Base-by-base conservation (phyloP, 2,113 vertebrate species). In the Paraplagusia blochii region DNA sequence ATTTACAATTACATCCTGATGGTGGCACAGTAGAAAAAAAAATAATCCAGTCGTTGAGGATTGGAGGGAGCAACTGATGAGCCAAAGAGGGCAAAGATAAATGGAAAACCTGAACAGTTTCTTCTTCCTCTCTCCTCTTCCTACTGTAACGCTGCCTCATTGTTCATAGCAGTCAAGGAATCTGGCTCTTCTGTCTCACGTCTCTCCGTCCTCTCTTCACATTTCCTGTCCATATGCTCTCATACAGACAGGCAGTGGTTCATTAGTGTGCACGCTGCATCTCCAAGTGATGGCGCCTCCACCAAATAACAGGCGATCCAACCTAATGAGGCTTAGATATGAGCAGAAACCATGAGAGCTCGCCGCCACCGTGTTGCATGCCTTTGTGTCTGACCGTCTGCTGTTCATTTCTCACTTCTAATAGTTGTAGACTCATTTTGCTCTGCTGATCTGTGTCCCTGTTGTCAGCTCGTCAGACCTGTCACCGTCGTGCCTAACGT, bases 401-500 rank as follows among this genome's bases (percentile, higher is more conserved):
- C 47, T 52, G 79, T 73, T 71, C 22, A 29, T 29, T 29, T 29
- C 22, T 29, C 72, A 58, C 48, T 54, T 71, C 67, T 73, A 61
- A 49, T 49, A 51, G 71, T 66, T 12, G 58, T 68, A 85, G 78
- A 80, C 83, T 87, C 65, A 87, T 90, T 81, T 81, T 73, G 83
- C 63, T 77, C 58, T 76, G 63, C 72, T 83, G 72, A 67, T 89
- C 60, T 76, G 81, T 84, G 69, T 84, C 63, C 76, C 53, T 76
- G 86, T 86, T 66, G 74, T 87, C 90, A 99, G 95, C 91, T 97
- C 86, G 95, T 98, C 93, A 95, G 97, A 93, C 95, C 96, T 85
- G 93, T 99, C 93, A 95, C 95, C 93, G 89, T 98, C 90, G 95
- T 98, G 95, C 97, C 95, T 94, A 95, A 93, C 83, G 92, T 98